A percentile compares a stretch with the other conserved stretches of the same genome.
Conservation (phyloP, 2,888 invertebrate genomes). For the Mechanitis messenoides region DNA sequence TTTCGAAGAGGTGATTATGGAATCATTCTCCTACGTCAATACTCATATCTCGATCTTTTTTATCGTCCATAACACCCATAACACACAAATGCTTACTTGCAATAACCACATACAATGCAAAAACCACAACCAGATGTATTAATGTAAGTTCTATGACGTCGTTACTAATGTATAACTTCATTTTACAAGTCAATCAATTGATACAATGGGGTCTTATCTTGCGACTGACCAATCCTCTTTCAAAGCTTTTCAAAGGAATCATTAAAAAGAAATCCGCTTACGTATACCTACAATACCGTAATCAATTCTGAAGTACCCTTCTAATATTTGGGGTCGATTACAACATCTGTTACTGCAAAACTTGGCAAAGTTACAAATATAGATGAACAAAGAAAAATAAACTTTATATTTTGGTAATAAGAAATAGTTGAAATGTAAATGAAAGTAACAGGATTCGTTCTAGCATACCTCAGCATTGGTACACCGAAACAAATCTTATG, state of each 20-base stretch:
- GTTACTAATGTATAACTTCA: constrained; percentile 1
- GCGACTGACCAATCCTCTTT: constrained; percentile 32
- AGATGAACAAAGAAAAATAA: constrained; percentile 6
- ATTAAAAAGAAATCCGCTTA: constrained; percentile 71
- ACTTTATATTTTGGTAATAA: constrained; percentile 22
- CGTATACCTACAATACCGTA: constrained; percentile 53
- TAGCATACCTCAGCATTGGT: constrained; percentile 34
- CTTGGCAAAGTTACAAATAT: constrained; percentile 28
- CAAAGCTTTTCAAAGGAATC: constrained; percentile 39
- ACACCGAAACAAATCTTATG: constrained; percentile 18
- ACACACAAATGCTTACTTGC: too few relatives aligned
- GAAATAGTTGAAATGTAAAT: constrained; percentile 13
- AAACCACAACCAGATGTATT: too few relatives aligned
- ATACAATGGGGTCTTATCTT: constrained; percentile 34
- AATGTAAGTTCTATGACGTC: not conserved
- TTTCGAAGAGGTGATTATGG: too few relatives aligned
- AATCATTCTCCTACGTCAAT: too few relatives aligned
- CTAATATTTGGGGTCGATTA: constrained; percentile 60
- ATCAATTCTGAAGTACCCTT: constrained; percentile 67
- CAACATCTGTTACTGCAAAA: constrained; percentile 61
- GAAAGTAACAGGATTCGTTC: constrained; percentile 18
- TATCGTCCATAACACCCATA: too few relatives aligned
- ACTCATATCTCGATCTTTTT: too few relatives aligned
- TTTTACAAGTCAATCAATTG: constrained; percentile 31
- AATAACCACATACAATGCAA: too few relatives aligned